phyloP scores from a whole-genome alignment of 2,888 invertebrate genomes.

The Yponomeuta plumbellus region DNA sequence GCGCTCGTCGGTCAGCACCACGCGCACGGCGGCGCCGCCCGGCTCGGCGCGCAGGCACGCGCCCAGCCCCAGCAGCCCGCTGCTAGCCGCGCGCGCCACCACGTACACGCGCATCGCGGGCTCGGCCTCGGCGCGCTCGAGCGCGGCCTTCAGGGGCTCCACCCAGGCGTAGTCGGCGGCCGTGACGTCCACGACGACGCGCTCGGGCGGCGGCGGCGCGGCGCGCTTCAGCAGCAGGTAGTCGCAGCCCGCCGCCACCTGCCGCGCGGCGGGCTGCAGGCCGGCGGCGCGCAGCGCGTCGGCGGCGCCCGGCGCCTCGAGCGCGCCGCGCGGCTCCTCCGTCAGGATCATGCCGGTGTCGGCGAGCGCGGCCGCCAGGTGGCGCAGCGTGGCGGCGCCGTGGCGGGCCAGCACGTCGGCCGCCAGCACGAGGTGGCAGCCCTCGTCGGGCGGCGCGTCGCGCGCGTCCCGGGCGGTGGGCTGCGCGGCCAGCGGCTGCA shows the following conservation, averaged over 20 bases:
- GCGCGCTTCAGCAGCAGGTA: slow-evolving; percentile 81
- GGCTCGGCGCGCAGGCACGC: slow-evolving; percentile 93
- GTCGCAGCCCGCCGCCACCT: slow-evolving; percentile 78
- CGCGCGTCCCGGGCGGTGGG: slow-evolving; percentile 78
- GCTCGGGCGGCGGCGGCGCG: slow-evolving; percentile 42
- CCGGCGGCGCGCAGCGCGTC: slow-evolving; percentile 33
- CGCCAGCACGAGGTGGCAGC: slow-evolving; percentile 81
- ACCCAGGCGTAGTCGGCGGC: slow-evolving; percentile 88
- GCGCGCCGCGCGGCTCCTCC: slow-evolving; percentile 78
- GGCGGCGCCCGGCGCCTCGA: slow-evolving; percentile 55
- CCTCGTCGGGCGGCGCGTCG: slow-evolving; percentile 77
- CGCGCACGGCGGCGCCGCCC: slow-evolving; percentile 86
- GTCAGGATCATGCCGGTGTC: slow-evolving; percentile 83
- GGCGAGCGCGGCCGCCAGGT: slow-evolving; percentile 79
- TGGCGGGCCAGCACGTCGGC: slow-evolving; percentile 80
- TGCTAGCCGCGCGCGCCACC: slow-evolving; percentile 80
- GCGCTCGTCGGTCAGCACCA: slow-evolving; percentile 81
- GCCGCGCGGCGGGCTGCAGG: slow-evolving; percentile 56
- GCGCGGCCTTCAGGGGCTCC: slow-evolving; percentile 83
- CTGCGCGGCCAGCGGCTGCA: slow-evolving; percentile 80
- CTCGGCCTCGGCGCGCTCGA: slow-evolving; percentile 80
- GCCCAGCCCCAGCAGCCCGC: slow-evolving; percentile 91
- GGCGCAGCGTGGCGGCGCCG: slow-evolving; percentile 67
- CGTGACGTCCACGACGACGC: slow-evolving; percentile 79
- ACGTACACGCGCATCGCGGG: slow-evolving; percentile 80